Percentiles rank a stretch among this genome's conserved stretches.
phyloP scores from a whole-genome alignment of 2,888 invertebrate genomes.

The Synanthedon vespiformis region DNA sequence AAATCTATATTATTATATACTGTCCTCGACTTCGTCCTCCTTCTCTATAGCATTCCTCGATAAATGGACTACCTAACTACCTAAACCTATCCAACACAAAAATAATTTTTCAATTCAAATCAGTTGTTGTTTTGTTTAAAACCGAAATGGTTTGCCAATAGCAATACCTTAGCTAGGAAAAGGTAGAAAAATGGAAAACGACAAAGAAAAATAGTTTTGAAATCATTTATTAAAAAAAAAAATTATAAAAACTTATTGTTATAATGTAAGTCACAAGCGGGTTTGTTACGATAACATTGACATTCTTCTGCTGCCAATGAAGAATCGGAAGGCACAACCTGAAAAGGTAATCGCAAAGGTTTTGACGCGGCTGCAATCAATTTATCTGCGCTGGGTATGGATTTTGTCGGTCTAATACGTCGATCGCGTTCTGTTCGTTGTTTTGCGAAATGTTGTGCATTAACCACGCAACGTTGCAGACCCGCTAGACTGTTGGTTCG shows the following conservation, averaged over 20 bases:
- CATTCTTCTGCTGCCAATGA: slow-evolving; percentile 7
- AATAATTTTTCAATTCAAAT: too few species aligned
- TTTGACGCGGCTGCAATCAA: slow-evolving; percentile 28
- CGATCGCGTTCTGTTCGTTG: slow-evolving; percentile 30
- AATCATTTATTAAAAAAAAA: slow-evolving; percentile 1
- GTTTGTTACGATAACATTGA: slow-evolving; percentile 28
- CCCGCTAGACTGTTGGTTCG: slow-evolving; percentile 45
- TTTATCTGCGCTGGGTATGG: slow-evolving; percentile 31
- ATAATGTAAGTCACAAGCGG: slow-evolving; percentile 31
- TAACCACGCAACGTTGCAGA: slow-evolving; percentile 37
- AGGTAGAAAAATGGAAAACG: too few species aligned
- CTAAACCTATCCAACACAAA: too few species aligned
- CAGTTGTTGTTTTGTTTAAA: too few species aligned
- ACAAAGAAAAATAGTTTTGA: slow-evolving; percentile 4
- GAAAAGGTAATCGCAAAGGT: slow-evolving; percentile 26
- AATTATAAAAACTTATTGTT: slow-evolving; percentile 31
- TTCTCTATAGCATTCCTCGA: too few species aligned
- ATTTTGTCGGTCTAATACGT: slow-evolving; percentile 22
- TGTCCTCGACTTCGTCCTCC: too few species aligned
- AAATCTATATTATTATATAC: too few species aligned
- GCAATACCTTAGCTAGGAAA: too few species aligned
- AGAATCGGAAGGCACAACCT: slow-evolving; percentile 10
- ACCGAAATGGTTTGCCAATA: too few species aligned
- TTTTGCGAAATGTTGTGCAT: slow-evolving; percentile 36
- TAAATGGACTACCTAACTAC: too few species aligned